phyloP scores from a whole-genome alignment of 2,113 vertebrate species.

The Nicator chloris region DNA sequence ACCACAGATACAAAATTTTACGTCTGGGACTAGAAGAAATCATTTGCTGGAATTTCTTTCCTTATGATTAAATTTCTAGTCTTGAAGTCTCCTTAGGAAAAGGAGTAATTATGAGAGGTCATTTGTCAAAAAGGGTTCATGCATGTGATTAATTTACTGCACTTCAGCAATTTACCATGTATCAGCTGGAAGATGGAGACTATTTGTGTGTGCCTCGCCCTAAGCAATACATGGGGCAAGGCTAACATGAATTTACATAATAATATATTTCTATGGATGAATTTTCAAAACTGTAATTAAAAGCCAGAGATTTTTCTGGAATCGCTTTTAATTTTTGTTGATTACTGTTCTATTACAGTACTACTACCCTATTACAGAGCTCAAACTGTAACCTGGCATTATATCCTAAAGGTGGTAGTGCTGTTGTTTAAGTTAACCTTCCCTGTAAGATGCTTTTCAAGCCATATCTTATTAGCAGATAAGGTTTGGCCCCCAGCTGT shows the following conservation, averaged over 20 bases:
- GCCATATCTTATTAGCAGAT: neutral
- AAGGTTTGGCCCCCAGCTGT: neutral
- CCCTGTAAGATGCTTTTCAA: neutral
- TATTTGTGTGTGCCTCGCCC: neutral
- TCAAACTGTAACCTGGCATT: neutral
- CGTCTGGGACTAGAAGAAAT: neutral
- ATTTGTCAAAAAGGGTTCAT: conserved; percentile 16
- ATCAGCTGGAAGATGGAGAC: neutral
- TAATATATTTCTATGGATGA: neutral
- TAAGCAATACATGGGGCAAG: neutral
- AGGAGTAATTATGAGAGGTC: neutral
- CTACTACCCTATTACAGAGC: neutral
- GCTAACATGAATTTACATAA: neutral
- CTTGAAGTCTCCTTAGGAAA: neutral
- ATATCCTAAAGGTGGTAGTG: neutral
- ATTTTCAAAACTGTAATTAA: neutral
- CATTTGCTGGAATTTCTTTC: neutral
- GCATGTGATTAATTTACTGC: conserved; percentile 6
- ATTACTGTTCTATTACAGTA: neutral
- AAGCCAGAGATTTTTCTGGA: neutral
- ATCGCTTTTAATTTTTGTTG: neutral
- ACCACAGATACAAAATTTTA: neutral
- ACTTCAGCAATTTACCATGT: neutral
- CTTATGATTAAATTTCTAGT: neutral
- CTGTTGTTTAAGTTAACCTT: neutral